These are phyloP conservation scores for Biston betularia DNA, from an alignment of 2,888 invertebrate genomes.

Conservation along the genomic window DNA sequence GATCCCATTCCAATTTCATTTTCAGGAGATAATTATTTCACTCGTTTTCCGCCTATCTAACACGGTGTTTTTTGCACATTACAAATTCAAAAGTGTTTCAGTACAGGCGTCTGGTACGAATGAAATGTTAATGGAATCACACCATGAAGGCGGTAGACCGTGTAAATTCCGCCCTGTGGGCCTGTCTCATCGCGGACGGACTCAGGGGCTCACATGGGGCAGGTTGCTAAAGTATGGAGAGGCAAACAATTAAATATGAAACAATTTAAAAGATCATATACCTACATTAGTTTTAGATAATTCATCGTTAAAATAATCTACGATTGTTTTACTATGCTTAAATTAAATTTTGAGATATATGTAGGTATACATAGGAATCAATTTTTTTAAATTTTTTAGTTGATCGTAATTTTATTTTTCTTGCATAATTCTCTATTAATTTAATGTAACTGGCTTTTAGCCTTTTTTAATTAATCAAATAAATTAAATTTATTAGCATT, in stretches of 20 bases:
- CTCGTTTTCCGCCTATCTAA: not conserved
- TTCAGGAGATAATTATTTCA: not conserved
- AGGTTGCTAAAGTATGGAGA: not conserved
- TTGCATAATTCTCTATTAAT: too few species aligned
- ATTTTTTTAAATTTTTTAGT: too few species aligned
- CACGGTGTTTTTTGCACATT: conserved; percentile 25
- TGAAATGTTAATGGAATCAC: conserved; percentile 69
- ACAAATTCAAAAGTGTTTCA: conserved; percentile 40
- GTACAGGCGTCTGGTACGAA: conserved; percentile 51
- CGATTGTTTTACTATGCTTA: too few species aligned
- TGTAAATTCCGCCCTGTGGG: conserved; percentile 60
- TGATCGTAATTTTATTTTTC: too few species aligned
- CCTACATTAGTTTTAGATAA: too few species aligned
- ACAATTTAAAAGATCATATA: too few species aligned
- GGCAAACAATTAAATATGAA: not conserved
- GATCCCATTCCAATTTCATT: not conserved
- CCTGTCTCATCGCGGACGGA: conserved; percentile 20
- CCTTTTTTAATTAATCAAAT: too few species aligned
- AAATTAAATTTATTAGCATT: too few species aligned
- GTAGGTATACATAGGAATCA: too few species aligned
- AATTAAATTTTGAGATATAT: too few species aligned
- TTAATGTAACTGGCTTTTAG: too few species aligned
- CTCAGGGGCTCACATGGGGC: not conserved
- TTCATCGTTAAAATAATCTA: too few species aligned
- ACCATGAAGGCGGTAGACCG: conserved; percentile 59